phyloP scores from a whole-genome alignment of 2,888 invertebrate species.

The Hyposoter dolosus region DNA sequence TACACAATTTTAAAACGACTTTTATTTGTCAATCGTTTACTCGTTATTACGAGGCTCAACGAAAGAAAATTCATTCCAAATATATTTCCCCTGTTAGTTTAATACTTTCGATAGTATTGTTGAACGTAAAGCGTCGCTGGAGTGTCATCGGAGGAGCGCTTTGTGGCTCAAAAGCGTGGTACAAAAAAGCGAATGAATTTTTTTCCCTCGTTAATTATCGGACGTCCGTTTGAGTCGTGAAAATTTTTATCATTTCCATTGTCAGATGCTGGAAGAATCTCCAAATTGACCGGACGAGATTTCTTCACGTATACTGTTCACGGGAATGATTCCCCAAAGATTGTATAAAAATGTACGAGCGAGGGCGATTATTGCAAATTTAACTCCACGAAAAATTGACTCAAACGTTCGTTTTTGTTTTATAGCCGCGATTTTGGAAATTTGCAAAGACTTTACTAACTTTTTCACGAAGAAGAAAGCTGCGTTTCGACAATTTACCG shows the following conservation, averaged over 20 bases:
- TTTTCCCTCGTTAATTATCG: background rate
- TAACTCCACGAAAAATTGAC: background rate
- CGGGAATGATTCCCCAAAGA: too few species aligned
- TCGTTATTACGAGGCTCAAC: background rate
- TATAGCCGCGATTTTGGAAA: slow-evolving; percentile 28
- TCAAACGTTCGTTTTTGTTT: slow-evolving; percentile 11
- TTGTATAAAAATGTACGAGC: too few species aligned
- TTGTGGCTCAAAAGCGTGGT: background rate
- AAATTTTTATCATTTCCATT: too few species aligned
- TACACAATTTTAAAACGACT: background rate
- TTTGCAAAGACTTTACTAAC: slow-evolving; percentile 26
- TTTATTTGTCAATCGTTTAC: background rate
- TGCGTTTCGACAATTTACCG: slow-evolving; percentile 6
- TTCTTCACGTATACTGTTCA: too few species aligned
- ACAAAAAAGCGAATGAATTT: background rate
- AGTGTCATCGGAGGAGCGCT: background rate
- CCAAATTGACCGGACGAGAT: too few species aligned
- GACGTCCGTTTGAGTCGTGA: background rate
- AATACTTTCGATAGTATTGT: slow-evolving; percentile 6
- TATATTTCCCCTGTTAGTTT: slow-evolving; percentile 18
- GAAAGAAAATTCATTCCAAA: slow-evolving; percentile 7
- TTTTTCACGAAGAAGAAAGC: slow-evolving; percentile 17
- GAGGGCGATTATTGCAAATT: too few species aligned
- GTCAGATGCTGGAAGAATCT: too few species aligned
- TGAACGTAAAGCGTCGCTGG: slow-evolving; percentile 12